Conservation (phyloP, 92 coral and sea anemone genomes). For the Palythoa heliodiscus region DNA sequence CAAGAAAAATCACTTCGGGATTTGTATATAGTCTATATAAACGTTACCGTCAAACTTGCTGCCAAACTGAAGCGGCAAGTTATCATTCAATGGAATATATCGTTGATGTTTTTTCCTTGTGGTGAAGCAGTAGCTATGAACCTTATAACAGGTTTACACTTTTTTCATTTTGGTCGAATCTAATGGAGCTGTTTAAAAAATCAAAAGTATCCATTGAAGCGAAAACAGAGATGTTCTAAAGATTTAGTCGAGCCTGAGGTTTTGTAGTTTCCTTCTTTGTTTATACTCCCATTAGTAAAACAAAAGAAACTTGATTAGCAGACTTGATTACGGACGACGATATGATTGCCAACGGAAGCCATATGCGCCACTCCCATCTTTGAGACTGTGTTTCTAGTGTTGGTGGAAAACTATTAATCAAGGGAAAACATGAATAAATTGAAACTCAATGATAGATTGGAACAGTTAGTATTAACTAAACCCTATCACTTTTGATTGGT, state of each 20-base stretch:
- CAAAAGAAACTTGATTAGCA: conserved; percentile 35
- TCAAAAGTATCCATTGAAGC: conserved; percentile 28
- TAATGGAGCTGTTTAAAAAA: conserved; percentile 7
- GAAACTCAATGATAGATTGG: conserved; percentile 7
- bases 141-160: neutral
- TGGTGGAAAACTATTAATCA: neutral
- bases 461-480: neutral
- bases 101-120: neutral
- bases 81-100: neutral
- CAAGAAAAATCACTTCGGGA: neutral
- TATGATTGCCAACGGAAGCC: conserved; percentile 31
- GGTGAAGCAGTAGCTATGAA: neutral
- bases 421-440: neutral
- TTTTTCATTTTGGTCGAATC: conserved; percentile 15
- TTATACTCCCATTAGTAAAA: conserved; percentile 17
- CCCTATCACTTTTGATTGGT: neutral
- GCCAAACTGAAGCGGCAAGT: neutral
- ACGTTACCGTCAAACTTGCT: neutral
- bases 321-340: conserved; percentile 11
- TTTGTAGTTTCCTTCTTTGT: conserved; percentile 31
- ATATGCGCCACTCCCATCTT: conserved; percentile 6
- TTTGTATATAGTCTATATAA: neutral
- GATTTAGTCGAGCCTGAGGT: conserved; percentile 30
- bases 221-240: conserved; percentile 7
- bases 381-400: neutral